These are phyloP conservation scores for Pseudomyrmex cubaensis DNA, from an alignment of 1,140 invertebrate genomes.

Conservation along the genomic window DNA sequence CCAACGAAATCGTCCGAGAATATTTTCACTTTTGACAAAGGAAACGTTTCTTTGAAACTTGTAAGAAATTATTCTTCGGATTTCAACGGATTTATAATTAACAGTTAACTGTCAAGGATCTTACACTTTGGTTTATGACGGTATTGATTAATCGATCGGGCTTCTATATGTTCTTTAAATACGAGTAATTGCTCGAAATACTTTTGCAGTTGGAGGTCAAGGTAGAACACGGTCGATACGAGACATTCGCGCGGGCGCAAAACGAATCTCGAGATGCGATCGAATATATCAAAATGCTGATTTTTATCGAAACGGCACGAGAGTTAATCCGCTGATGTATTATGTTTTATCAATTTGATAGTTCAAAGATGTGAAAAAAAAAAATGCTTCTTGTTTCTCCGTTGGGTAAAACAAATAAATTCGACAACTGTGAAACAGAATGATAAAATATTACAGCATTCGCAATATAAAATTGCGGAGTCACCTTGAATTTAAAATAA, in stretches of 20 bases:
- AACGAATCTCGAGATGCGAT: not conserved
- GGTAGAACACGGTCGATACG: slow-evolving; percentile 69
- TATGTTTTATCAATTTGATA: too few species aligned
- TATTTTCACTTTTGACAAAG: too few species aligned
- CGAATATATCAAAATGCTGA: not conserved
- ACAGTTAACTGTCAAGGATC: not conserved
- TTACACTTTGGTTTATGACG: not conserved
- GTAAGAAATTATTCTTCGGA: too few species aligned
- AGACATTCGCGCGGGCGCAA: slow-evolving; percentile 59
- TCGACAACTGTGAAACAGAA: not conserved
- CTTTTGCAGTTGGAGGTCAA: slow-evolving; percentile 70
- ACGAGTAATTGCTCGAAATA: slow-evolving; percentile 66
- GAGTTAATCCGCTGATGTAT: not conserved
- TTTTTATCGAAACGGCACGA: slow-evolving; percentile 6
- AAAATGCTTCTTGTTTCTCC: not conserved
- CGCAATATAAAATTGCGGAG: slow-evolving; percentile 35
- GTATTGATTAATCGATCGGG: slow-evolving; percentile 10
- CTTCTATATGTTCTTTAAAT: slow-evolving; percentile 52
- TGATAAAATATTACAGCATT: slow-evolving; percentile 6
- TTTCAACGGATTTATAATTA: too few species aligned
- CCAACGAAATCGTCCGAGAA: too few species aligned
- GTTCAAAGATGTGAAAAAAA: not conserved
- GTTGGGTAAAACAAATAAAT: not conserved
- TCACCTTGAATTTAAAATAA: slow-evolving; percentile 55
- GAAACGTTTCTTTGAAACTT: too few species aligned